Percentiles rank a stretch among this genome's conserved stretches.
phyloP scores from a whole-genome alignment of 2,888 invertebrate genomes.

The Lasioglossum morio region DNA sequence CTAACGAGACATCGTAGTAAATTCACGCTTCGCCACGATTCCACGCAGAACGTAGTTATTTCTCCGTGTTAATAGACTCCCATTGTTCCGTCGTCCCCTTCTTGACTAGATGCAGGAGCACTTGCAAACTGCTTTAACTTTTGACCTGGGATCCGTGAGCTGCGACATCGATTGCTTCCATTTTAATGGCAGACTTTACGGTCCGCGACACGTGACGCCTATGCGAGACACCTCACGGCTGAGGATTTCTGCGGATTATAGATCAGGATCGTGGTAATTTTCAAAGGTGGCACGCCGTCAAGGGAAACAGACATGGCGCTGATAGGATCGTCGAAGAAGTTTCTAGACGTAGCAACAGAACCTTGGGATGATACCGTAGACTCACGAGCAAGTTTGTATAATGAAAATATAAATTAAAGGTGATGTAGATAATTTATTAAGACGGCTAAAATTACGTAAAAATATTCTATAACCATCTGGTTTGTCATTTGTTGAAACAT shows the following conservation, averaged over 20 bases:
- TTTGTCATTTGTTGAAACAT: neutral
- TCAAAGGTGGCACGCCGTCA: neutral
- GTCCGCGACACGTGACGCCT: neutral
- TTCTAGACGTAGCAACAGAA: neutral
- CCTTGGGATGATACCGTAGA: neutral
- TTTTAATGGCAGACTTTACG: slow-evolving; percentile 3
- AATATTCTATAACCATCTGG: neutral
- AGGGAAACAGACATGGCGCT: neutral
- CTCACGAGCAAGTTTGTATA: neutral
- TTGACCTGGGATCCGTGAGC: neutral
- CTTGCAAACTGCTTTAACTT: slow-evolving; percentile 4
- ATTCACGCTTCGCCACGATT: neutral
- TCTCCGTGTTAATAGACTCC: slow-evolving; percentile 5
- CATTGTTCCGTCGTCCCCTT: slow-evolving; percentile 29
- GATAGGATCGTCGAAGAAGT: slow-evolving; percentile 2
- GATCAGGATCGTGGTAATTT: slow-evolving; percentile 10
- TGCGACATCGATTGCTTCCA: slow-evolving; percentile 12
- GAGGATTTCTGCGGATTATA: neutral
- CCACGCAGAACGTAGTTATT: neutral
- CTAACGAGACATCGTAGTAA: neutral
- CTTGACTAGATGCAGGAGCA: slow-evolving; percentile 17
- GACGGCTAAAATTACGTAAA: neutral
- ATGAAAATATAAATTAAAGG: neutral
- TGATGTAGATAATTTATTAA: neutral
- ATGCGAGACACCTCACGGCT: neutral